phyloP scores from a whole-genome alignment of 1,140 invertebrate genomes.

The Drosophila ananassae region DNA sequence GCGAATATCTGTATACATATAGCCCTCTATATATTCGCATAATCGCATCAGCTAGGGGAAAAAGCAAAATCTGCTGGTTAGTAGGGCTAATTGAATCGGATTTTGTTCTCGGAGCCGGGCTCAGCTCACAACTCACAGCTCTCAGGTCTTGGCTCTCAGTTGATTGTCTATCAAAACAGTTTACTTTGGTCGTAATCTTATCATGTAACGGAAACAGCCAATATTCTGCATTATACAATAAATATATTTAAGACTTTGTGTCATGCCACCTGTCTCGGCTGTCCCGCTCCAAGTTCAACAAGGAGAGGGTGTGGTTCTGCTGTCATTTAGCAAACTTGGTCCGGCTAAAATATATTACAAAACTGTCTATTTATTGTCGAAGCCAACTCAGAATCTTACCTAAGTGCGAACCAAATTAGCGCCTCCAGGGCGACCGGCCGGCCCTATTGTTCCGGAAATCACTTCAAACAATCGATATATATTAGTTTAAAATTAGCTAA shows the following conservation, averaged over 20 bases:
- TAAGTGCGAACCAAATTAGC: constrained; percentile 37
- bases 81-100: constrained; percentile 67
- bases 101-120: constrained; percentile 34
- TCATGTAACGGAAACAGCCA: constrained; percentile 51
- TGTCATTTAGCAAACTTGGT: constrained; percentile 51
- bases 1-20: constrained; percentile 25
- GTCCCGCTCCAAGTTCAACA: not conserved
- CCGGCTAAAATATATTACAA: constrained; percentile 42
- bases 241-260: constrained; percentile 21
- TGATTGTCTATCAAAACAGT: constrained; percentile 47
- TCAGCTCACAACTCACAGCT: constrained; percentile 24
- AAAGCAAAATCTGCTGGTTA: constrained; percentile 27
- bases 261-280: constrained; percentile 40
- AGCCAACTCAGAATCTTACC: constrained; percentile 18
- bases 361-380: constrained; percentile 19
- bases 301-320: constrained; percentile 15
- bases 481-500: constrained; percentile 19
- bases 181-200: constrained; percentile 48
- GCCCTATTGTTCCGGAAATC: constrained; percentile 33
- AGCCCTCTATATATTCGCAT: constrained; percentile 32
- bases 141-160: constrained; percentile 22
- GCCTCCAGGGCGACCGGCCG: not conserved
- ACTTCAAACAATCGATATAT: constrained; percentile 27
- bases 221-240: constrained; percentile 33
- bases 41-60: constrained; percentile 26